phyloP scores from a whole-genome alignment of 1,140 invertebrate genomes.

The Drosophila lacertosa region DNA sequence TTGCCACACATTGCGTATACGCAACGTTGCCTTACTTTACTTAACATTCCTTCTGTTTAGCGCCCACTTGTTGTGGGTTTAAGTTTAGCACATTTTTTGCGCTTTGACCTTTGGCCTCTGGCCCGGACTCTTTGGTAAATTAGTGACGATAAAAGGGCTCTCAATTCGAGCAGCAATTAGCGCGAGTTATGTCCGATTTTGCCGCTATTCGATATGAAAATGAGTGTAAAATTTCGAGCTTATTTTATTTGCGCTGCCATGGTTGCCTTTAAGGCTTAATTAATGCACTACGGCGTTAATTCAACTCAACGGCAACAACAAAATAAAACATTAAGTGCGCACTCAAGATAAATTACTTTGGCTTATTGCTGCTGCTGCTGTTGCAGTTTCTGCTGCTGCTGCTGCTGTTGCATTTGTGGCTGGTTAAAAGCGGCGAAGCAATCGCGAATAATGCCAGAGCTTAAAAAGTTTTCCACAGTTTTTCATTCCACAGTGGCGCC shows the following conservation, averaged over 20 bases:
- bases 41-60: too few species aligned
- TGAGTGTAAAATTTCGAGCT: constrained; percentile 2
- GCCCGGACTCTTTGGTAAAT: constrained; percentile 8
- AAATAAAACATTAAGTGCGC: constrained; percentile 63
- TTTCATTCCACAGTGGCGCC: not conserved
- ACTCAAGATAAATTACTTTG: constrained; percentile 79
- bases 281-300: constrained; percentile 78
- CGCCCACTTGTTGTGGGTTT: constrained; percentile 16
- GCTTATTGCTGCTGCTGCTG: constrained; percentile 29
- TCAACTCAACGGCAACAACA: constrained; percentile 37
- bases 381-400: not conserved
- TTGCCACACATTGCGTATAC: constrained; percentile 22
- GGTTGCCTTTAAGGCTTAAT: constrained; percentile 66
- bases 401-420: not conserved
- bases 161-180: constrained; percentile 42
- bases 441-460: constrained; percentile 50
- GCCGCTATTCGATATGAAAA: constrained; percentile 18
- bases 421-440: not conserved
- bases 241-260: constrained; percentile 49
- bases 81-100: not conserved
- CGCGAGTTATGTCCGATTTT: constrained; percentile 9
- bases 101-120: too few species aligned
- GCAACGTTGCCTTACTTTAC: not conserved
- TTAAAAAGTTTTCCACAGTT: constrained; percentile 42
- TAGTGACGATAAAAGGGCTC: constrained; percentile 38